Percentiles rank a stretch among this genome's conserved stretches.
Evolutionary conservation across 2,888 invertebrate genomes (phyloP).

Genomic region (Erebia ligea): DNA sequence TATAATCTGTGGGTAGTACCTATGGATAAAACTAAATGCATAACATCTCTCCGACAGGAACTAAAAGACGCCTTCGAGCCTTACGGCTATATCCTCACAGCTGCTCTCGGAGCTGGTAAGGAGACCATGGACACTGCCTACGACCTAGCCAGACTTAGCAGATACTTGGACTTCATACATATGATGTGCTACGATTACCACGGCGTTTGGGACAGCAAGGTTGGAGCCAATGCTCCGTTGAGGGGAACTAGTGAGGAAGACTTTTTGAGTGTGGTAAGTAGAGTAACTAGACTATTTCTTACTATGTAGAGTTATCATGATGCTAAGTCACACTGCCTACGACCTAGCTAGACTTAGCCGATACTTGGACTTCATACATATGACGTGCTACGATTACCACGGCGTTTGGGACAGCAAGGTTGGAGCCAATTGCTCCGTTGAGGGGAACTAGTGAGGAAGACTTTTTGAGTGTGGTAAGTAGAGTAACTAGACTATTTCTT

Average conservation of each 20-base stretch:
- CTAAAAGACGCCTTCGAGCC: slow-evolving; percentile 87
- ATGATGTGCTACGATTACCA: slow-evolving; percentile 96
- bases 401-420: slow-evolving; percentile 91
- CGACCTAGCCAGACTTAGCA: slow-evolving; percentile 87
- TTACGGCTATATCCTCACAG: slow-evolving; percentile 88
- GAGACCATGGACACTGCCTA: slow-evolving; percentile 90
- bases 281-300: background rate
- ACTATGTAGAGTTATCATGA: too few relatives aligned
- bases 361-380: slow-evolving; percentile 88
- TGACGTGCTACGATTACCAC: slow-evolving; percentile 96
- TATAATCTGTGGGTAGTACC: too few relatives aligned
- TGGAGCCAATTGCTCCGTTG: slow-evolving; percentile 91
- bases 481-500: background rate
- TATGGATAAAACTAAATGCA: too few relatives aligned
- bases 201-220: slow-evolving; percentile 90
- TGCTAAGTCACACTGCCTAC: slow-evolving; percentile 90
- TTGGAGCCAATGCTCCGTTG: slow-evolving; percentile 92
- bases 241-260: slow-evolving; percentile 76
- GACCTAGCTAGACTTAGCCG: slow-evolving; percentile 87
- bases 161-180: slow-evolving; percentile 88
- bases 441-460: slow-evolving; percentile 76
- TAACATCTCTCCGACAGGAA: slow-evolving; percentile 79
- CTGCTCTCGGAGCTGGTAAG: slow-evolving; percentile 91
- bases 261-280: slow-evolving; percentile 87
- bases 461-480: slow-evolving; percentile 87